Conservation (phyloP, 92 coral and sea anemone genomes). For the Heteractis magnifica region DNA sequence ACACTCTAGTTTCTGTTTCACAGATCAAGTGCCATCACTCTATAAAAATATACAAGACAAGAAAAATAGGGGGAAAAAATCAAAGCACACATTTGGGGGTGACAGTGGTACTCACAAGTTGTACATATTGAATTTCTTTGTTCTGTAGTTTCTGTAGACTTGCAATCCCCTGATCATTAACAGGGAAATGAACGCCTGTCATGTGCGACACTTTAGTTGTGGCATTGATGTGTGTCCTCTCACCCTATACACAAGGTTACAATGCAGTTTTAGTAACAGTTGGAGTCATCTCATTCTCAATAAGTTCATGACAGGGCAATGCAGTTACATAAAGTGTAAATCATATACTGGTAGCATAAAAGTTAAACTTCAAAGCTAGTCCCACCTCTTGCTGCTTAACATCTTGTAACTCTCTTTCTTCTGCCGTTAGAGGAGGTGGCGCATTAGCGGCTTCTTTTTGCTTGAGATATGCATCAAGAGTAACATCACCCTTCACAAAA, state of each 20-base stretch:
- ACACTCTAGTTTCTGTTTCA: no score
- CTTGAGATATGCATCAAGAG: slow-evolving; percentile 69
- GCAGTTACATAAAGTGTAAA: no score
- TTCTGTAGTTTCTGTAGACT: slow-evolving; percentile 62
- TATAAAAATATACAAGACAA: no score
- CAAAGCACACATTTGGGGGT: no score
- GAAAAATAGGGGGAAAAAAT: no score
- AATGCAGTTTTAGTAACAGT: not conserved
- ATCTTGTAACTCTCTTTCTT: slow-evolving; percentile 72
- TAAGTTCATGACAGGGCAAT: no score
- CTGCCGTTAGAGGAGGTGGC: slow-evolving; percentile 91
- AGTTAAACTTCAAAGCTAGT: no score
- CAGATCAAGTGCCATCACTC: no score
- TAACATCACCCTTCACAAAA: slow-evolving; percentile 49
- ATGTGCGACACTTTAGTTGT: slow-evolving; percentile 90
- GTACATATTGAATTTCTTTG: slow-evolving; percentile 74
- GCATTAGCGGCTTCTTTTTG: slow-evolving; percentile 77
- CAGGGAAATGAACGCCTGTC: slow-evolving; percentile 92
- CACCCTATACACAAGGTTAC: slow-evolving; percentile 43
- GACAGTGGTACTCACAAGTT: slow-evolving; percentile 63
- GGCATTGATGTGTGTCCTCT: slow-evolving; percentile 74
- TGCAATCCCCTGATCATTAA: slow-evolving; percentile 70
- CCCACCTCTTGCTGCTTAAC: slow-evolving; percentile 90
- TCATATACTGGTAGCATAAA: not conserved
- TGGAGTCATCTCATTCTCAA: no score